Evolutionary conservation across 2,888 invertebrate genomes (phyloP).

Genomic region (Oscheius myriophilus): DNA sequence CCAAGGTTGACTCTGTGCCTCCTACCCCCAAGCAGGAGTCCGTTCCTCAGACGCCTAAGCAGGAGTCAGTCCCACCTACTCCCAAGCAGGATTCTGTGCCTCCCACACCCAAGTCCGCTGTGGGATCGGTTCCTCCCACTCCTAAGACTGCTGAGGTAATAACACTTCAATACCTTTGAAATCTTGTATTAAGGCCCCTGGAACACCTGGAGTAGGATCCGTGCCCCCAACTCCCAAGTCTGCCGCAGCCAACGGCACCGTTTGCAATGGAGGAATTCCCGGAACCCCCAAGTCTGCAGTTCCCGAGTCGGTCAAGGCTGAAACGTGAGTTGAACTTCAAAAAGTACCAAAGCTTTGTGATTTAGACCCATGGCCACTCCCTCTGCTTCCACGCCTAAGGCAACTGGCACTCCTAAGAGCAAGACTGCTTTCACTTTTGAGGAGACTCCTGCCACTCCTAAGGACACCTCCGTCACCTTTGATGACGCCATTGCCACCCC

Average conservation of each 20-base stretch:
- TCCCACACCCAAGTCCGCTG: slow-evolving; percentile 46
- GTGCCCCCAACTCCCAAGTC: slow-evolving; percentile 53
- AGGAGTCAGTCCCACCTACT: slow-evolving; percentile 26
- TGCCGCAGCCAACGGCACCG: slow-evolving; percentile 33
- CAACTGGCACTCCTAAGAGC: slow-evolving; percentile 47
- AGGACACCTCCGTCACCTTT: slow-evolving; percentile 37
- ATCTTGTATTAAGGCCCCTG: not conserved
- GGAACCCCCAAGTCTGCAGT: slow-evolving; percentile 44
- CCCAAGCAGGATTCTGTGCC: slow-evolving; percentile 37
- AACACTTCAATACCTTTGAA: no score
- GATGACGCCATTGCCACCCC: slow-evolving; percentile 22
- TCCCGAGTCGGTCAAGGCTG: slow-evolving; percentile 29
- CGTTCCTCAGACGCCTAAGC: not conserved
- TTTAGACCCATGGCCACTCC: slow-evolving; percentile 36
- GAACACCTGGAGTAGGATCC: slow-evolving; percentile 10
- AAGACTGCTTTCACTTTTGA: slow-evolving; percentile 57
- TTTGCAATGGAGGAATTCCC: slow-evolving; percentile 51
- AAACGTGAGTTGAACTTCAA: slow-evolving; percentile 7
- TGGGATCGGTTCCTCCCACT: slow-evolving; percentile 44
- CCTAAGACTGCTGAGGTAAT: slow-evolving; percentile 40
- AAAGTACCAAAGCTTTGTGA: not conserved
- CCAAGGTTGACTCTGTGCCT: slow-evolving; percentile 5
- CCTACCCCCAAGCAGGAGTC: not conserved
- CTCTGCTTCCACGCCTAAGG: slow-evolving; percentile 43
- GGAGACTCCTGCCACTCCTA: slow-evolving; percentile 60